Evolutionary conservation across 2,113 vertebrate species (phyloP).

Genomic region (Gobiocypris rarus): DNA sequence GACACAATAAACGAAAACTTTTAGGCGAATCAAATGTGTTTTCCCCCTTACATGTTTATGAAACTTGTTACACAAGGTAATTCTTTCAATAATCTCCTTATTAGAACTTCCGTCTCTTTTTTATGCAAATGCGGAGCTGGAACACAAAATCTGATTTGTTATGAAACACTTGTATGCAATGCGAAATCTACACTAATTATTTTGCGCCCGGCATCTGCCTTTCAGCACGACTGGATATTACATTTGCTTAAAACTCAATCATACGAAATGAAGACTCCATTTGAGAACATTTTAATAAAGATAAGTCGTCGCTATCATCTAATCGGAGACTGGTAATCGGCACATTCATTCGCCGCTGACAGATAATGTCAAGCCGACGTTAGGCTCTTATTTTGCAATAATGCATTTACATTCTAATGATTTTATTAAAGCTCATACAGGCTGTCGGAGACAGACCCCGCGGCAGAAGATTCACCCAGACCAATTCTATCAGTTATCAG

Average conservation of each 20-base stretch:
- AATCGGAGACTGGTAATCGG: constrained; percentile 99
- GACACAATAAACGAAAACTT: constrained; percentile 81
- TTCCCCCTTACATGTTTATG: constrained; percentile 77
- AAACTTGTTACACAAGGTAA: constrained; percentile 99
- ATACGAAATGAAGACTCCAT: constrained; percentile 99
- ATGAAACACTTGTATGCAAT: constrained; percentile 95
- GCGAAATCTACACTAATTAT: constrained; percentile 96
- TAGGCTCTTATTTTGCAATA: constrained; percentile 99
- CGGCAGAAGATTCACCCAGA: constrained; percentile 77
- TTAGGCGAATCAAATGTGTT: constrained; percentile 92
- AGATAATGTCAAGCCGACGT: constrained; percentile 96
- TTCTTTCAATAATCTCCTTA: constrained; percentile 97
- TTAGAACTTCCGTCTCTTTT: constrained; percentile 83
- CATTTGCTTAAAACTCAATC: constrained; percentile 99
- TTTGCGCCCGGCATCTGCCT: constrained; percentile 85
- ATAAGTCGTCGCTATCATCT: constrained; percentile 98
- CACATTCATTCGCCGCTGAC: constrained; percentile 88
- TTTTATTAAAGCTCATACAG: constrained; percentile 98
- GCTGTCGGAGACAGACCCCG: constrained; percentile 89
- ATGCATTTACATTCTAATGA: constrained; percentile 99
- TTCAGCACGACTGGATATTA: constrained; percentile 92
- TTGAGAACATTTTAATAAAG: constrained; percentile 99
- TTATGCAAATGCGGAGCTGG: constrained; percentile 98
- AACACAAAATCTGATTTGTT: constrained; percentile 99
- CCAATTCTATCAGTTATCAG: constrained; percentile 99